A percentile compares a stretch with the other conserved stretches of the same genome.
Conservation (phyloP, 2,797 vertebrate species). For the Schizothorax lantsangensis region DNA sequence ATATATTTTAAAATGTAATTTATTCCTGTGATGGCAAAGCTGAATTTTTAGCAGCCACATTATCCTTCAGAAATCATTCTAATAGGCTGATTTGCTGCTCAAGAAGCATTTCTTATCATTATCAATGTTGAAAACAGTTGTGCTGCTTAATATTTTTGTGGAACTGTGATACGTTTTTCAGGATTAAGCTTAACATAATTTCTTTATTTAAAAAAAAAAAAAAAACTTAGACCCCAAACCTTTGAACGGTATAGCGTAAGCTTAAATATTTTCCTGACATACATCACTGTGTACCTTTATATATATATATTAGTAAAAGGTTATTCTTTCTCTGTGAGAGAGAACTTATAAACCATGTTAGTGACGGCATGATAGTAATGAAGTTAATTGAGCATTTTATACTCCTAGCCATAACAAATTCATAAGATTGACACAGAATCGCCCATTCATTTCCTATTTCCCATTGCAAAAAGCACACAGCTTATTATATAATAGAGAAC, state of each 20-base stretch:
- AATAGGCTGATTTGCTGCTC: not conserved
- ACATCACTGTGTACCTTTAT: not conserved
- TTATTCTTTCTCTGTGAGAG: not conserved
- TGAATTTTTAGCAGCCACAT: not conserved
- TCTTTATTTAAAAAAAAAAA: too few species aligned
- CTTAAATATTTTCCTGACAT: not conserved
- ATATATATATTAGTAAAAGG: not conserved
- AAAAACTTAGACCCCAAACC: not conserved
- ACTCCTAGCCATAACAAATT: constrained; percentile 52
- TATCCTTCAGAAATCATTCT: not conserved
- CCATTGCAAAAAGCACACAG: not conserved
- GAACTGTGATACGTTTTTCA: not conserved
- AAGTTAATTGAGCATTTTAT: constrained; percentile 56
- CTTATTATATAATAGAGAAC: constrained; percentile 24
- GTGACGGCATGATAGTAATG: constrained; percentile 36
- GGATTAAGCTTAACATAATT: not conserved
- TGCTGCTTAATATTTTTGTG: not conserved
- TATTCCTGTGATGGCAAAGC: not conserved
- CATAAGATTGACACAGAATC: constrained; percentile 36
- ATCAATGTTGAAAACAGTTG: not conserved
- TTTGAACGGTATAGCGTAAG: not conserved
- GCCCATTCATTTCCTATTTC: constrained; percentile 5
- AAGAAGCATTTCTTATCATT: not conserved
- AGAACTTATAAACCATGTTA: constrained; percentile 39
- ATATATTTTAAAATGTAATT: not conserved